These are phyloP conservation scores for Neofelis nebulosa DNA, from an alignment of 2,113 vertebrate species.

Conservation along the genomic window DNA sequence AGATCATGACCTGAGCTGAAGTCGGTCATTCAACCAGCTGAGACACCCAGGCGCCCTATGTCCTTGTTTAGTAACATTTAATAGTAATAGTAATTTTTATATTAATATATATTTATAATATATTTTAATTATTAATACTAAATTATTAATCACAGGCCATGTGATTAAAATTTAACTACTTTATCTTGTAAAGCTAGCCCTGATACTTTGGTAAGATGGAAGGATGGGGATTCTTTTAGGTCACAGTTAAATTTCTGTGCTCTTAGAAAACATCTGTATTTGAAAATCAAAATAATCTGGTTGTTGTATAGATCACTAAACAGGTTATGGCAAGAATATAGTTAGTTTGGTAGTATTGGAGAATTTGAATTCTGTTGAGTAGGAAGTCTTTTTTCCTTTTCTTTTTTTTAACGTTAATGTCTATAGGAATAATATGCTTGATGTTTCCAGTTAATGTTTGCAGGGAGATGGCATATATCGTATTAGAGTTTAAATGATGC, in stretches of 20 bases:
- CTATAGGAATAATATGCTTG: neutral
- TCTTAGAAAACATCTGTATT: neutral
- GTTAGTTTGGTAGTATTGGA: neutral
- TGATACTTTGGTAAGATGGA: neutral
- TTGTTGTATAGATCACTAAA: neutral
- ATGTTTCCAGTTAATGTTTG: neutral
- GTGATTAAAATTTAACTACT: constrained; percentile 16
- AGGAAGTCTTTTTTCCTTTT: neutral
- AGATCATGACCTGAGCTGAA: too few relatives aligned
- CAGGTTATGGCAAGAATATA: neutral
- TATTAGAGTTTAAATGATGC: neutral
- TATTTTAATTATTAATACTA: too few relatives aligned
- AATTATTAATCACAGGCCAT: neutral
- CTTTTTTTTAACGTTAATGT: neutral
- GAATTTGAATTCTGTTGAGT: constrained; percentile 19
- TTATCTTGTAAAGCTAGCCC: neutral
- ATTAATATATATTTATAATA: too few relatives aligned
- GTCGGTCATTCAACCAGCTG: too few relatives aligned
- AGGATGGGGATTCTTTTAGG: neutral
- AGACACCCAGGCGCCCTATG: too few relatives aligned
- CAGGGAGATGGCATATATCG: neutral
- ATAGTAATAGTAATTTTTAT: too few relatives aligned
- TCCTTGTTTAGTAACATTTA: neutral
- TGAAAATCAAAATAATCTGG: constrained; percentile 12
- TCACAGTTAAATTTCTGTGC: neutral